A percentile compares a stretch with the other conserved stretches of the same genome.
Conservation (phyloP, 2,113 vertebrate genomes). For the Strix aluco region DNA sequence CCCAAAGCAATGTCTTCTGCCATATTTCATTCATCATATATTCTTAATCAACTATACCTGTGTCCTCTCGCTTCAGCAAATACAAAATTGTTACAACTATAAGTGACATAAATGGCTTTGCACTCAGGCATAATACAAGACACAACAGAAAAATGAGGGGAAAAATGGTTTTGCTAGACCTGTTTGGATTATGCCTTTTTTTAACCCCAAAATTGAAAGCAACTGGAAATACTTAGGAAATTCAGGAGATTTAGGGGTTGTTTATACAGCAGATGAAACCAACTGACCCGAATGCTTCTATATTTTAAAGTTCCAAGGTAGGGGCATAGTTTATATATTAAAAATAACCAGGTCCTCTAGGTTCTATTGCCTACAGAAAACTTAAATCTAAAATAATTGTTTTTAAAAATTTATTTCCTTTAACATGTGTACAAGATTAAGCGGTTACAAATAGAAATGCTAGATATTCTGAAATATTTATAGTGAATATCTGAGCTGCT, state of each 20-base stretch:
- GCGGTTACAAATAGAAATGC: conserved; percentile 41
- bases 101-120: background rate
- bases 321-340: conserved; percentile 27
- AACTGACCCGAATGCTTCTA: conserved; percentile 22
- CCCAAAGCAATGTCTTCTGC: background rate
- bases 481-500: conserved; percentile 27
- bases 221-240: conserved; percentile 52
- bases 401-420: conserved; percentile 55
- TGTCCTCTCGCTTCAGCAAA: background rate
- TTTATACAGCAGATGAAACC: conserved; percentile 58
- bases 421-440: conserved; percentile 62
- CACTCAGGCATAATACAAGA: background rate
- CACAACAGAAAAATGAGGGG: background rate
- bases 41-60: background rate
- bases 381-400: conserved; percentile 58
- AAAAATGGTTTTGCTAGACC: background rate
- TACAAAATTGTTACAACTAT: background rate
- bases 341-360: conserved; percentile 21
- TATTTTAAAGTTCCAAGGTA: conserved; percentile 44
- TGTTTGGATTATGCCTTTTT: background rate
- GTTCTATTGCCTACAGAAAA: conserved; percentile 38
- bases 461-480: conserved; percentile 47
- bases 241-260: conserved; percentile 18
- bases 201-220: conserved; percentile 18
- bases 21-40: background rate